Percentiles rank a stretch among this genome's conserved stretches.
Evolutionary conservation across 2,797 vertebrate species (phyloP).

Genomic region (Sphenopsis melanotis): DNA sequence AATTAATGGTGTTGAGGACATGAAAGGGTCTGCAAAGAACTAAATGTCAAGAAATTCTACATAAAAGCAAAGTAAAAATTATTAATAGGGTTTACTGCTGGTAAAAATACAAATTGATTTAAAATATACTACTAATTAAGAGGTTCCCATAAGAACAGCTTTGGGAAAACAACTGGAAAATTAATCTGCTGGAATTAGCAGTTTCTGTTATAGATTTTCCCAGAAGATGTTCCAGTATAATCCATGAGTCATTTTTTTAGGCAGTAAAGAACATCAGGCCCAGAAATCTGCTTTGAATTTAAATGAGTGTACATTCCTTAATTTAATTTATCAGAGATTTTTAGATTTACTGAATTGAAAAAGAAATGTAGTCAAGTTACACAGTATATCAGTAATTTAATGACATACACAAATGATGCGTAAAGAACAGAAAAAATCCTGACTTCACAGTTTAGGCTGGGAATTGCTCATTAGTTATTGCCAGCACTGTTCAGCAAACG

Average conservation of each 20-base stretch:
- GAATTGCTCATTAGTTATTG: not conserved
- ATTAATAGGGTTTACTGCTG: not conserved
- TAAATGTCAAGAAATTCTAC: not conserved
- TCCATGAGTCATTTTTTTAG: not conserved
- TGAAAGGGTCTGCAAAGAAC: not conserved
- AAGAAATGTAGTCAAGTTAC: not conserved
- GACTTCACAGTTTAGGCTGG: not conserved
- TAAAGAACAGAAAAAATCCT: not conserved
- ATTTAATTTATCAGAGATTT: not conserved
- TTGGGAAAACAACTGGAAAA: constrained; percentile 39
- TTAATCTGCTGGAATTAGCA: constrained; percentile 17
- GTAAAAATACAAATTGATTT: not conserved
- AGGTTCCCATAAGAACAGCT: not conserved
- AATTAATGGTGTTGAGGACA: not conserved
- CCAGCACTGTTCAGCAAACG: not conserved
- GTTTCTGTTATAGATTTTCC: constrained; percentile 23
- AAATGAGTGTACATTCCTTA: not conserved
- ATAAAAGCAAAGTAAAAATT: not conserved
- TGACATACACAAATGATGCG: not conserved
- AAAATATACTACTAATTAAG: constrained; percentile 11
- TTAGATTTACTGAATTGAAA: not conserved
- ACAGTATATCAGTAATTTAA: not conserved
- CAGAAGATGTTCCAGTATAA: constrained; percentile 12
- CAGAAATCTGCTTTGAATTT: not conserved
- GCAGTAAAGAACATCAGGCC: not conserved